These are phyloP conservation scores for Crepidodera aurea DNA, from an alignment of 2,888 invertebrate species.

Conservation along the genomic window DNA sequence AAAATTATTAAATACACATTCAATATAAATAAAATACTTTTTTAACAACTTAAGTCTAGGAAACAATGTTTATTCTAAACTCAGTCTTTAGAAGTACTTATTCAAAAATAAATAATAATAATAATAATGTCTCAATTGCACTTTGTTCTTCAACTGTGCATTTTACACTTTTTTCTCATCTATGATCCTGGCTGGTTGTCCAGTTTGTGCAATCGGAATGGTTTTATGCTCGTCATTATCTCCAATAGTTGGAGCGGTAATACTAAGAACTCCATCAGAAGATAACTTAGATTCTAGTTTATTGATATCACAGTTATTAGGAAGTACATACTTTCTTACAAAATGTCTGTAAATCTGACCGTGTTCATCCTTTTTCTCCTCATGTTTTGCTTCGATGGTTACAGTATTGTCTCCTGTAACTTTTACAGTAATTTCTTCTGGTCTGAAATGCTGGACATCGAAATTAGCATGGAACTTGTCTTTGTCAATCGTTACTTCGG, in stretches of 20 bases:
- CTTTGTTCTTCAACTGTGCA: too few relatives aligned
- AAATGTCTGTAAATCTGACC: conserved; percentile 37
- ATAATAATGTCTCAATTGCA: too few relatives aligned
- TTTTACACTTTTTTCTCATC: too few relatives aligned
- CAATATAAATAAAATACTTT: too few relatives aligned
- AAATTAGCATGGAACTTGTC: conserved; percentile 36
- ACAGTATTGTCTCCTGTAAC: conserved; percentile 29
- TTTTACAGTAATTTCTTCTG: conserved; percentile 36
- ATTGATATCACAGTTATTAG: conserved; percentile 32
- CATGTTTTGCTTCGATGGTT: conserved; percentile 36
- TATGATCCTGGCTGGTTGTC: conserved; percentile 26
- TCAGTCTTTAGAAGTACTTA: too few relatives aligned
- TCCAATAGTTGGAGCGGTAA: conserved; percentile 27
- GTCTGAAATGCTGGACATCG: conserved; percentile 38
- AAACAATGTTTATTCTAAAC: too few relatives aligned
- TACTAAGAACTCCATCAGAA: conserved; percentile 34
- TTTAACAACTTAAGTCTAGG: too few relatives aligned
- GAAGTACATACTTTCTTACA: conserved; percentile 33
- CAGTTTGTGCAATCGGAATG: conserved; percentile 32
- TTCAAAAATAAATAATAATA: too few relatives aligned
- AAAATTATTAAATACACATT: too few relatives aligned
- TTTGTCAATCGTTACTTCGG: conserved; percentile 25
- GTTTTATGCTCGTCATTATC: conserved; percentile 23
- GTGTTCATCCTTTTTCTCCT: conserved; percentile 37
- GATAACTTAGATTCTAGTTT: conserved; percentile 33